Evolutionary conservation across 2,888 invertebrate genomes (phyloP), one percentile per base, ranked within the genome.

Genomic region (Galerucella pusilla): DNA sequence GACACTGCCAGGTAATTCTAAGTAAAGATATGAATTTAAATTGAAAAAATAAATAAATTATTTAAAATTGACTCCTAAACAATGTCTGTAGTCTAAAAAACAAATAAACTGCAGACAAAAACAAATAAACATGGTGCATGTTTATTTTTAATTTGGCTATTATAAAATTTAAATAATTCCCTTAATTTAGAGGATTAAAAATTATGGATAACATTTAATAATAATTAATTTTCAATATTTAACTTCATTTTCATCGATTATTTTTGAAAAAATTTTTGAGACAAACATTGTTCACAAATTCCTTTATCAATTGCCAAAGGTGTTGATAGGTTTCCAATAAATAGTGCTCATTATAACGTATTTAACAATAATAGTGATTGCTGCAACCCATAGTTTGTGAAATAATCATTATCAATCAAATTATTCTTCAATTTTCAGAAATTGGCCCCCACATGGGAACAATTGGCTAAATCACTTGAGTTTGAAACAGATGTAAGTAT

Each of bases 391-490:
- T 42, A 42, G 35, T 9, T 42, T 42, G 35, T 42, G 35, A 42
- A 42, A 42, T 42, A 42, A 42, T 42, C 6, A 35, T 28, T 28
- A 28, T 35, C 35, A 3, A 35, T 5, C 35, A 5, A 35, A 35
- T 52, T 6, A 61, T 74, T 69, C 12, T 49, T n/a, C n/a, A 6
- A n/a, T 6, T 80, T 80, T 74, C 77, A 96, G 92, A 92, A 91
- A 85, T 88, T 97, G 82, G 95, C 96, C 0, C 95, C 96, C 11
- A 90, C 92, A 0, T 97, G 97, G 97, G 93, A 96, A 52, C 91
- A 94, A 70, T 88, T 97, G 65, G 96, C 94, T 0, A 90, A 92
- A 63, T 90, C 92, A 59, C 91, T 93, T 78, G 90, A 92, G 75
- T 89, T 91, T 80, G 93, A 94, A 81, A 88, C 90, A 25, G 89